These are phyloP conservation scores for Ciconia nigra DNA, from an alignment of 2,797 vertebrate genomes.

Conservation along the genomic window DNA sequence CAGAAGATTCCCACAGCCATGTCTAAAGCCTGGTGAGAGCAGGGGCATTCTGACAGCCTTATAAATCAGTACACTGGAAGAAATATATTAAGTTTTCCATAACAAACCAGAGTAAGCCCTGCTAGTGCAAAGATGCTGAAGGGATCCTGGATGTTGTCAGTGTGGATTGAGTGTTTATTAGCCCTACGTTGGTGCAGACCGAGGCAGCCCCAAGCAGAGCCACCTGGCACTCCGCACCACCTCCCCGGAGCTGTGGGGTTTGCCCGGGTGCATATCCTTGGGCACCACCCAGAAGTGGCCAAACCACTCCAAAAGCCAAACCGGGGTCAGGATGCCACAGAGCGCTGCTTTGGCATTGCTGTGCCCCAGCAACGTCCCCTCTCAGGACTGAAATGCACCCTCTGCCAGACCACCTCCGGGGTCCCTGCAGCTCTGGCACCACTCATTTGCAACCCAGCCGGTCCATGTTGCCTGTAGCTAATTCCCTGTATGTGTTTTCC, in stretches of 20 bases:
- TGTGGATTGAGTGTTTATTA: neutral
- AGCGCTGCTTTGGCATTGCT: rapidly evolving
- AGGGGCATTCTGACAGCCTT: neutral
- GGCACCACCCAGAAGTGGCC: neutral
- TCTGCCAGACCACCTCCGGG: neutral
- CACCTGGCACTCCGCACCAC: neutral
- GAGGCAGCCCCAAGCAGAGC: neutral
- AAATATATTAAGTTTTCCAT: neutral
- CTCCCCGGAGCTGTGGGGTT: neutral
- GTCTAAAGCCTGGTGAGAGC: neutral
- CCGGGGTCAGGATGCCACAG: neutral
- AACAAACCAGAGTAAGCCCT: neutral
- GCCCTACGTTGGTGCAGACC: neutral
- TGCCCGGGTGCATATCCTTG: neutral
- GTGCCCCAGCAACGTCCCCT: neutral
- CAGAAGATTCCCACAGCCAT: neutral
- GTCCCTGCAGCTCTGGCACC: neutral
- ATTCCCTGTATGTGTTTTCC: neutral
- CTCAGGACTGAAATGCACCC: neutral
- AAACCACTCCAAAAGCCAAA: neutral
- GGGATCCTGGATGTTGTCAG: neutral
- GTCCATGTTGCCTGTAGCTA: neutral
- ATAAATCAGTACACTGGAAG: neutral
- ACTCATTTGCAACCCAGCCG: neutral
- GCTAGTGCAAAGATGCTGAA: neutral